These are phyloP conservation scores for Drosophila tripunctata DNA, from an alignment of 2,888 invertebrate species.

Conservation along the genomic window DNA sequence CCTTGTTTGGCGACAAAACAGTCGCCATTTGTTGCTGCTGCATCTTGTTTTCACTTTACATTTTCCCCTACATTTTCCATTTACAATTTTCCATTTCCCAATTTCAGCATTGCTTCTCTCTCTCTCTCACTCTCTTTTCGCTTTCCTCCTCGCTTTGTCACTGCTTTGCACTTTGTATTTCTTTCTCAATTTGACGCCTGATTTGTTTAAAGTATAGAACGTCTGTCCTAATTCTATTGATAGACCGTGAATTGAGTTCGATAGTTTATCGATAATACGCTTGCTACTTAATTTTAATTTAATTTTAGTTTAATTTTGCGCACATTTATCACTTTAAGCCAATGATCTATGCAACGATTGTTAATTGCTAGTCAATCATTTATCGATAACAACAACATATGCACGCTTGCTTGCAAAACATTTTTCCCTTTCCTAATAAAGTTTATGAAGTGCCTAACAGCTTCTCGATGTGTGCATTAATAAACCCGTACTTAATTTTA, in stretches of 20 bases:
- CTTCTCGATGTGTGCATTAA: no score
- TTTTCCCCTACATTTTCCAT: conserved; percentile 15
- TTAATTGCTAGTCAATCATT: not conserved
- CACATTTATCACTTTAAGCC: no score
- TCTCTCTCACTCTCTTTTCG: not conserved
- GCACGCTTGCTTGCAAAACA: no score
- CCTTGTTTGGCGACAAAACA: conserved; percentile 62
- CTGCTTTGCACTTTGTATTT: no score
- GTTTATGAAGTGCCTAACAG: no score
- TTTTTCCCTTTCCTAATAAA: no score
- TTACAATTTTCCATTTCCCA: not conserved
- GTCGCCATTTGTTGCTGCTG: conserved; percentile 51
- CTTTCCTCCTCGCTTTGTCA: not conserved
- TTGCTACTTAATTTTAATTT: not conserved
- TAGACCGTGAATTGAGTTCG: not conserved
- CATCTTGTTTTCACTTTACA: conserved; percentile 40
- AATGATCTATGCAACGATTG: no score
- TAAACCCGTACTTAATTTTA: no score
- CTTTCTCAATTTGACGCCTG: conserved; percentile 27
- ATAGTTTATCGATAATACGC: conserved; percentile 10
- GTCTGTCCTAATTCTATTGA: conserved; percentile 10
- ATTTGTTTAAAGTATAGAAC: conserved; percentile 30
- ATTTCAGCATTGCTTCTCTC: not conserved
- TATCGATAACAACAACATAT: no score
- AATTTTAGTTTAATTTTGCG: no score